Percentiles rank a stretch among this genome's conserved stretches.
phyloP scores from a whole-genome alignment of 2,888 invertebrate species.

The Drosophila leonis region DNA sequence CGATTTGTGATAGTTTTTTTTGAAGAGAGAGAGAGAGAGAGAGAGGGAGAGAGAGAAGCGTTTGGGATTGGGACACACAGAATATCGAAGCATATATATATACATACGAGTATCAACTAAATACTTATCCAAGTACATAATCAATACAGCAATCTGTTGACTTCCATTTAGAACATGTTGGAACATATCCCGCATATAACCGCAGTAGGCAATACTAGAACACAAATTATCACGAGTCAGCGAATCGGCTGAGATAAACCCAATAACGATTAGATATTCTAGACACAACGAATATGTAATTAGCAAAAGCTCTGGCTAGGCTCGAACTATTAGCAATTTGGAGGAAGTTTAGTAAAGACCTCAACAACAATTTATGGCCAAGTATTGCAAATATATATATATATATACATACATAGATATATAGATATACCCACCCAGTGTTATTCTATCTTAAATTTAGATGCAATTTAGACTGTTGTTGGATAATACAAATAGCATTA shows the following conservation, averaged over 20 bases:
- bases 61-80: conserved; percentile 16
- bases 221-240: conserved; percentile 14
- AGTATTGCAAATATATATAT: conserved; percentile 42
- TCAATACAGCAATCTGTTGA: conserved; percentile 60
- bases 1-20: conserved; percentile 68
- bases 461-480: conserved; percentile 75
- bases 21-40: conserved; percentile 8
- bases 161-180: conserved; percentile 68
- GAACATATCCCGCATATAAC: conserved; percentile 56
- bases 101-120: conserved; percentile 36
- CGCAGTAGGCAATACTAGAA: conserved; percentile 45
- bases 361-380: conserved; percentile 46
- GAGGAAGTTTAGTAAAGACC: conserved; percentile 32
- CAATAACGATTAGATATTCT: conserved; percentile 23
- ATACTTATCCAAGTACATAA: conserved; percentile 56
- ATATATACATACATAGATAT: conserved; percentile 4
- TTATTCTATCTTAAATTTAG: conserved; percentile 67
- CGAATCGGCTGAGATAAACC: conserved; percentile 4
- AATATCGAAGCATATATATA: conserved; percentile 53
- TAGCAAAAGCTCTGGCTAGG: conserved; percentile 31
- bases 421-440: conserved; percentile 64
- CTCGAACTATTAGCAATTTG: conserved; percentile 18
- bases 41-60: background rate
- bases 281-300: conserved; percentile 53
- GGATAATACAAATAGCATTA: conserved; percentile 63